Base-by-base conservation (phyloP, 2,113 vertebrate species). In the Neotoma lepida region DNA sequence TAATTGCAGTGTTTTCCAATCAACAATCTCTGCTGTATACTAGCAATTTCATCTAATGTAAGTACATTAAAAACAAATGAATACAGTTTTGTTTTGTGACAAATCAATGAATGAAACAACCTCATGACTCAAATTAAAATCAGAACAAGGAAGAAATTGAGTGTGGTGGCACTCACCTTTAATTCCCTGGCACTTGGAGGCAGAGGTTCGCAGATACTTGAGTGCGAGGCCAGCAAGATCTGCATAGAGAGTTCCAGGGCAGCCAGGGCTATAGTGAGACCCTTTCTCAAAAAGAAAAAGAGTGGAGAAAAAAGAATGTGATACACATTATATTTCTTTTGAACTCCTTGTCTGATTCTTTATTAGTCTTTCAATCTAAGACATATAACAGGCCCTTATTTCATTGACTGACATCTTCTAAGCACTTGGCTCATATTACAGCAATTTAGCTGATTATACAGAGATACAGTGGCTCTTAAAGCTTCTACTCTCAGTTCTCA, bases 371-470 rank as follows among this genome's bases (percentile, higher is more conserved):
- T 92, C 94, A 30, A 77, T 93, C 44, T 85, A 88, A 66, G 35
- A 88, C 41, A 88, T 89, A 39, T 90, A 35, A 86, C 44, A 39
- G 90, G 64, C 33, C 35, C 81, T 94, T 88, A 66, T 94, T 94
- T 92, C 54, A 68, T 66, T 93, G 78, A 35, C 22, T 95, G 70
- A 80, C n/a, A 93, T 86, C 61, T 95, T 95, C 78, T 94, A 93
- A 96, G 68, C 18, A 88, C 63, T 89, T 91, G 35, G n/a, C 58
- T 88, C 96, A 94, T 76, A 26, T 15, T 81, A 68, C 22, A 93
- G 78, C 20, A 91, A 56, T 89, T 95, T 95, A 73, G 35, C 88
- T 97, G 68, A 94, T 94, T 94, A 94, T 74, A 85, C 44, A 33
- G 74, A 94, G 33, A 80, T 93, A 86, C 10, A 86, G 64, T 77